Percentiles rank a stretch among this genome's conserved stretches.
Evolutionary conservation across 2,113 vertebrate genomes (phyloP).

Genomic region (Barnardius zonarius): DNA sequence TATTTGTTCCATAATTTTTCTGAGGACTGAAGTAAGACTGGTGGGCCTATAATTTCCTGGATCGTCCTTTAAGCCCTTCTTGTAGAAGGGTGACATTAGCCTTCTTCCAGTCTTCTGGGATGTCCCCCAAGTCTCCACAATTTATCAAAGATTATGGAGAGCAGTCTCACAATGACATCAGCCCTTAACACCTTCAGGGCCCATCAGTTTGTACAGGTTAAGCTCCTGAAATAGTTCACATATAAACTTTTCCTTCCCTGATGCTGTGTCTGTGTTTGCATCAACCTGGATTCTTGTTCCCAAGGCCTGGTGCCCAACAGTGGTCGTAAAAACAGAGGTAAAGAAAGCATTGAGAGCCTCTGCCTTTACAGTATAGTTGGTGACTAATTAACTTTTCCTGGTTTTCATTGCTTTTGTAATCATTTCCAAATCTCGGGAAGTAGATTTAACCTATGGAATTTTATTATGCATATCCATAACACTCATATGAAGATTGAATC

Average conservation of each 20-base stretch:
- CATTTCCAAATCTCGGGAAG: not conserved
- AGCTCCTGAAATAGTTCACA: not conserved
- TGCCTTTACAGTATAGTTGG: not conserved
- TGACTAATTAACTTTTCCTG: not conserved
- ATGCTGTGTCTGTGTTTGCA: rapidly evolving
- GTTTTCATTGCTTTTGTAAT: not conserved
- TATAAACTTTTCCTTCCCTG: not conserved
- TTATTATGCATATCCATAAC: not conserved
- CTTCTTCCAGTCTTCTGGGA: not conserved
- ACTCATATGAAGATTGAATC: not conserved
- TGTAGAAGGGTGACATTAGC: not conserved
- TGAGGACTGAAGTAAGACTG: not conserved
- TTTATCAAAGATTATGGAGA: not conserved
- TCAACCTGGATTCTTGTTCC: not conserved
- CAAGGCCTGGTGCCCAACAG: rapidly evolving
- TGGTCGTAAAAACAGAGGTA: not conserved
- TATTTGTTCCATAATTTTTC: not conserved
- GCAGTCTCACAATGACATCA: not conserved
- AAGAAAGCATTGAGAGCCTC: not conserved
- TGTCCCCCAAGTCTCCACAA: not conserved
- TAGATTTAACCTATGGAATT: not conserved
- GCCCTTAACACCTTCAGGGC: not conserved
- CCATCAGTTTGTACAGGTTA: not conserved
- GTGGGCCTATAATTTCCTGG: not conserved
- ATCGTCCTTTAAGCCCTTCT: not conserved